phyloP scores from a whole-genome alignment of 2,113 vertebrate genomes.

The Eudyptes chrysolophus region DNA sequence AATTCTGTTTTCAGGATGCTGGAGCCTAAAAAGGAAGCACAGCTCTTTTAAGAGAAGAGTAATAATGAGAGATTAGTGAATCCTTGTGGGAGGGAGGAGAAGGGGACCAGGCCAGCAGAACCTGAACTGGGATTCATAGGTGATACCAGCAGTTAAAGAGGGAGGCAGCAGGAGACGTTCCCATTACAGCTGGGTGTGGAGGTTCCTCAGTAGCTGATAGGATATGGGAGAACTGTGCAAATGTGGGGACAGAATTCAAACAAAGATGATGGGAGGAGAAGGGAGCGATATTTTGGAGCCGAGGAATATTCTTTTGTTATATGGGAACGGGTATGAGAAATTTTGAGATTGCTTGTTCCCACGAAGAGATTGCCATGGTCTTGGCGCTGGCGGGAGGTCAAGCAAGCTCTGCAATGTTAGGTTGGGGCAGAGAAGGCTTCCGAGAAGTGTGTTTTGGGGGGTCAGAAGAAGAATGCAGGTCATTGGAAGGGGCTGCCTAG shows the following conservation, averaged over 20 bases:
- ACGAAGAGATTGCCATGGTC: not conserved
- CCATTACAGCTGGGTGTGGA: not conserved
- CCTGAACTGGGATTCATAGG: not conserved
- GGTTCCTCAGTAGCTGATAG: not conserved
- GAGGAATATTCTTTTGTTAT: not conserved
- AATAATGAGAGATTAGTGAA: not conserved
- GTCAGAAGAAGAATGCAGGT: not conserved
- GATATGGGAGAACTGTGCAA: not conserved
- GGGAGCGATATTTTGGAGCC: not conserved
- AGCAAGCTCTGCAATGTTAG: not conserved
- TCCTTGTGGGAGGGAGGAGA: not conserved
- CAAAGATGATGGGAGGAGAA: not conserved
- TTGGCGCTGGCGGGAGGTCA: not conserved
- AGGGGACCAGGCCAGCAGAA: not conserved
- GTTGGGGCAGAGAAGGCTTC: not conserved
- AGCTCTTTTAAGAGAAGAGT: not conserved
- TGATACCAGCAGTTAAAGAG: not conserved
- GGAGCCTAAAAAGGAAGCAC: not conserved
- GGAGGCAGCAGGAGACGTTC: not conserved
- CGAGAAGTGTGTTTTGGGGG: not conserved
- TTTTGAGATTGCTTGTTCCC: not conserved
- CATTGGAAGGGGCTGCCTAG: not conserved
- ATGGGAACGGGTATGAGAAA: not conserved
- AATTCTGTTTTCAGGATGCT: not conserved
- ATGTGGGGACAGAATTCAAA: not conserved